Conservation (phyloP, 2,797 vertebrate species). For the Pteronotus mesoamericanus region DNA sequence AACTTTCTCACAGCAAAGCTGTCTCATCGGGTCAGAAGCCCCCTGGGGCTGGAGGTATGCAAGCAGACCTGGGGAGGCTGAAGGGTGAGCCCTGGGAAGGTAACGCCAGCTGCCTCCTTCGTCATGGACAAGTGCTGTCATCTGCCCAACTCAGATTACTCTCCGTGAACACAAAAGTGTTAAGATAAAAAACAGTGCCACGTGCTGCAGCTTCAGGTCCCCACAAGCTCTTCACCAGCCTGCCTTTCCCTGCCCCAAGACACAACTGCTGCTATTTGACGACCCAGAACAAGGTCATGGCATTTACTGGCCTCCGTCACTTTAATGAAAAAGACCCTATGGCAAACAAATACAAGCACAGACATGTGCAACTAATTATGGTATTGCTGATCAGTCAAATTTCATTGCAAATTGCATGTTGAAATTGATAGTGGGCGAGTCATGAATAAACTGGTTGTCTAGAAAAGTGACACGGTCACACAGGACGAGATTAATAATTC, state of each 20-base stretch:
- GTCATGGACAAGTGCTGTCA: background rate
- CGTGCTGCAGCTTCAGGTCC: background rate
- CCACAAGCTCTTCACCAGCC: background rate
- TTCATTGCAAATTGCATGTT: conserved; percentile 79
- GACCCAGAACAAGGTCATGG: conserved; percentile 58
- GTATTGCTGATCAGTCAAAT: conserved; percentile 84
- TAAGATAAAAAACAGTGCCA: background rate
- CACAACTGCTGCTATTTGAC: conserved; percentile 35
- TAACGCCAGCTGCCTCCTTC: background rate
- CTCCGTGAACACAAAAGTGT: background rate
- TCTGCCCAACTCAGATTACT: background rate
- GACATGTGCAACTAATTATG: conserved; percentile 85
- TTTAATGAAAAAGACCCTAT: conserved; percentile 82
- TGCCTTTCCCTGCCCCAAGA: conserved; percentile 5
- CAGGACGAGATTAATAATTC: conserved; percentile 76
- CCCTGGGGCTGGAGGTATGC: background rate
- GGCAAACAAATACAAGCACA: conserved; percentile 78
- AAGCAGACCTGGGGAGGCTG: background rate
- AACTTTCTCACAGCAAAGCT: background rate
- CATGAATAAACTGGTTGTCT: conserved; percentile 79
- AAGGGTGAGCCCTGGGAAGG: background rate
- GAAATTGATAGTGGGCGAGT: conserved; percentile 77
- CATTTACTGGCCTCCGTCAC: conserved; percentile 72
- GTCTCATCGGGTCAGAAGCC: background rate
- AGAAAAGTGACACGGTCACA: conserved; percentile 60